Conservation (phyloP, 1,140 invertebrate species). For the Polypedilum vanderplanki region DNA sequence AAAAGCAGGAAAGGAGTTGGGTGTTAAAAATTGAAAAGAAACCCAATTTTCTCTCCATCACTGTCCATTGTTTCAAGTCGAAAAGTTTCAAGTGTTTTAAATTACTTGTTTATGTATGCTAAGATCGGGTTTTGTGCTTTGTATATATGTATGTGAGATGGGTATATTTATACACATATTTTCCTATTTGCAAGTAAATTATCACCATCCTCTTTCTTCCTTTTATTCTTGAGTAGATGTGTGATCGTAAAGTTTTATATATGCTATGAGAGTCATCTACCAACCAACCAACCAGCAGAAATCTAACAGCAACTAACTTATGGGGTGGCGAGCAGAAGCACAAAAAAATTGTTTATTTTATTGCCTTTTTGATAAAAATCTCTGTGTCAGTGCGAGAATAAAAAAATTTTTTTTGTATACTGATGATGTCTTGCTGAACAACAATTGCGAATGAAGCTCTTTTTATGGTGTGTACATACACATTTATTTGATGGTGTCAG, state of each 20-base stretch:
- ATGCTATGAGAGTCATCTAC: neutral
- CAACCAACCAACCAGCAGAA: neutral
- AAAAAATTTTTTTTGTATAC: neutral
- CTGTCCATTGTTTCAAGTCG: constrained; percentile 14
- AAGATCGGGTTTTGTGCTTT: neutral
- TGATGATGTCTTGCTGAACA: constrained; percentile 17
- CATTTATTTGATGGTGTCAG: neutral
- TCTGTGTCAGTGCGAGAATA: constrained; percentile 7
- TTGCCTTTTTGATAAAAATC: constrained; percentile 19
- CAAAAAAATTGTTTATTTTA: constrained; percentile 12
- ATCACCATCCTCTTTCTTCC: neutral
- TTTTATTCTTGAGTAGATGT: neutral
- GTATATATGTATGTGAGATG: neutral
- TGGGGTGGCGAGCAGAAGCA: neutral
- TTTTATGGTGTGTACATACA: neutral
- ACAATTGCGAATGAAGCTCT: neutral
- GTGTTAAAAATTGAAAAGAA: neutral
- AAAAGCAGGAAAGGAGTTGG: neutral
- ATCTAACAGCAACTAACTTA: neutral
- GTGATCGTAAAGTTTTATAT: constrained; percentile 24
- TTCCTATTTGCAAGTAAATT: constrained; percentile 25
- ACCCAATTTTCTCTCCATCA: constrained; percentile 17
- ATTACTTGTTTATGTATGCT: constrained; percentile 13
- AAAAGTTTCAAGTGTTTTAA: constrained; percentile 19
- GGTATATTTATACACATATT: neutral